Evolutionary conservation across 2,888 invertebrate species (phyloP), one percentile per base, ranked within the genome.

Genomic region (Tetrapedia diversipes): DNA sequence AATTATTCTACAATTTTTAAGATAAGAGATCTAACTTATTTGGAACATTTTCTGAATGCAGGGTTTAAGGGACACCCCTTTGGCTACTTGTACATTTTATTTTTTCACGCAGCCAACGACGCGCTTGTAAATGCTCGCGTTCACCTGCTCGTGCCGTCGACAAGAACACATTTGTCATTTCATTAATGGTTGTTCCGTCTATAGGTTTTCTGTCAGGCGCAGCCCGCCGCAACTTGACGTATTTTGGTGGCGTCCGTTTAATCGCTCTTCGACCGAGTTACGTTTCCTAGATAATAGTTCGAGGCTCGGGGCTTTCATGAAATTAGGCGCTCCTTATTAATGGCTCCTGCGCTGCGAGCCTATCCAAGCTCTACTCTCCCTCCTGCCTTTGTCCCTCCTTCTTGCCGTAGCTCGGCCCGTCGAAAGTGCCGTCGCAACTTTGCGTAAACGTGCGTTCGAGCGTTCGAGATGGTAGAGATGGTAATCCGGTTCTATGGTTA

Each of bases 131-230:
- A 61, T 14, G 47, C 2, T 39, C n/a, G n/a, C n/a, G 51, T 10
- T 19, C 22, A n/a, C 19, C 19, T 47, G 53, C 54, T 32, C 73
- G 67, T 77, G 79, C 77, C 81, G 79, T 14, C 83, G 81, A 84
- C 84, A 81, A 76, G 83, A 82, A 83, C 82, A 79, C 84, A 84
- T 84, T 84, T 84, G 85, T 84, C 84, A 84, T 84, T 83, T 84
- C 83, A 83, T 84, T 84, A 84, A 84, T 84, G 81, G 85, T 80
- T 80, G 83, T 83, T 81, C 80, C 82, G 77, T 81, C 79, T 84
- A 84, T 84, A 84, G 84, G 85, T 84, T 84, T 84, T 83, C 84
- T 76, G 85, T 84, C 84, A 84, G 80, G 29, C 68, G 59, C 84
- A 84, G 64, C 65, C 79, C 81, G 69, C 78, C 82, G 72, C 79